A percentile compares a stretch with the other conserved stretches of the same genome.
Conservation (phyloP, 2,888 invertebrate species). For the Mactromeris polynyma region DNA sequence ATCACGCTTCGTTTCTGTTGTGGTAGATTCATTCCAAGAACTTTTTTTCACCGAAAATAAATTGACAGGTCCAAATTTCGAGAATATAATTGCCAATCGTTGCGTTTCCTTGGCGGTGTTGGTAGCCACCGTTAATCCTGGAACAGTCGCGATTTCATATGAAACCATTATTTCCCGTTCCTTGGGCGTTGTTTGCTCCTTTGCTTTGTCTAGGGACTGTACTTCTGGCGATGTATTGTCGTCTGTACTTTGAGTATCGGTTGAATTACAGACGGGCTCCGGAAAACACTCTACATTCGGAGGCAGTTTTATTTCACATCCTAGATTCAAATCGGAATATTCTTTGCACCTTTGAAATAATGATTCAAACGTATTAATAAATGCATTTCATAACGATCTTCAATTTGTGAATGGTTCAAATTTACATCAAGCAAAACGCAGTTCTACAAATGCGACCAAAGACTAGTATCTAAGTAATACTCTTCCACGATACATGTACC, state of each 20-base stretch:
- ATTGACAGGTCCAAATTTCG: slow-evolving; percentile 23
- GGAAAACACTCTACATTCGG: slow-evolving; percentile 2
- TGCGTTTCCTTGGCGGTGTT: slow-evolving; percentile 3
- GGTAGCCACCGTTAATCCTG: neutral
- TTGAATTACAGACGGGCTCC: slow-evolving; percentile 21
- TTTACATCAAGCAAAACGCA: too few relatives aligned
- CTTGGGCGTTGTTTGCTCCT: neutral
- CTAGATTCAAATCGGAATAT: slow-evolving; percentile 14
- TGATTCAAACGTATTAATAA: too few relatives aligned
- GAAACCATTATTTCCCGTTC: neutral
- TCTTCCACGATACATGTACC: too few relatives aligned
- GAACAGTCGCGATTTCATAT: neutral
- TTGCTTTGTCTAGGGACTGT: neutral
- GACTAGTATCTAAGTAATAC: too few relatives aligned
- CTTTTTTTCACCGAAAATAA: slow-evolving; percentile 1
- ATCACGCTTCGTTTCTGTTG: neutral
- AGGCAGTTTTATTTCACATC: slow-evolving; percentile 2
- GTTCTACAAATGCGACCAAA: too few relatives aligned
- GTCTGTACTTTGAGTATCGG: neutral
- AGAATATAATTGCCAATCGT: slow-evolving; percentile 17
- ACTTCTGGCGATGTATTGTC: neutral
- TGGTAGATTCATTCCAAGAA: neutral
- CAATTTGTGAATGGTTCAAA: too few relatives aligned
- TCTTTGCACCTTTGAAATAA: slow-evolving; percentile 16
- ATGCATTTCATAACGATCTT: too few relatives aligned